These are phyloP conservation scores for Terebella lapidaria DNA, from an alignment of 2,888 invertebrate species.

Conservation along the genomic window DNA sequence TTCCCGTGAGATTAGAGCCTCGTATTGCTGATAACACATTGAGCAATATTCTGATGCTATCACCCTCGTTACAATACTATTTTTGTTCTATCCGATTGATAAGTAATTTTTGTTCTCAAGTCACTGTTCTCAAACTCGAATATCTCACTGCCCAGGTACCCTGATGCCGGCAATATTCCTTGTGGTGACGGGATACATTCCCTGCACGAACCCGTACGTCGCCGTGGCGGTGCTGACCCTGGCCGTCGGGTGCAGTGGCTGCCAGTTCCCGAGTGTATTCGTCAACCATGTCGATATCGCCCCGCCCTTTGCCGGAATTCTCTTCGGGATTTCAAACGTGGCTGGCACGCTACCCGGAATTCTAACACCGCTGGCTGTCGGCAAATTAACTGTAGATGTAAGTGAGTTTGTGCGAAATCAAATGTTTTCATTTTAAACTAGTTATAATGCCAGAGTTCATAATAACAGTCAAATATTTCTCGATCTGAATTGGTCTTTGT, in stretches of 20 bases:
- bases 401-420: too few relatives aligned
- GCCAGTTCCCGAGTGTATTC: slow-evolving; percentile 21
- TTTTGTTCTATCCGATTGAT: too few relatives aligned
- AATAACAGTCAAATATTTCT: too few relatives aligned
- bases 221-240: slow-evolving; percentile 84
- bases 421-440: too few relatives aligned
- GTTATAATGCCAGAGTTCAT: too few relatives aligned
- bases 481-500: too few relatives aligned
- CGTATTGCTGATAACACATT: too few relatives aligned
- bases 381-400: slow-evolving; percentile 19
- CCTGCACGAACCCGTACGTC: slow-evolving; percentile 18
- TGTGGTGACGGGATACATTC: slow-evolving; percentile 20
- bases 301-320: slow-evolving; percentile 26
- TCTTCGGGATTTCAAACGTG: slow-evolving; percentile 31
- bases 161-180: slow-evolving; percentile 21
- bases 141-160: slow-evolving; percentile 13
- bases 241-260: slow-evolving; percentile 97
- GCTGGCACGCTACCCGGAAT: slow-evolving; percentile 29
- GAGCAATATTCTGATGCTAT: too few relatives aligned
- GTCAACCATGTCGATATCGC: slow-evolving; percentile 32
- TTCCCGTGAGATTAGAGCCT: too few relatives aligned
- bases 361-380: slow-evolving; percentile 23
- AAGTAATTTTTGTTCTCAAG: too few relatives aligned
- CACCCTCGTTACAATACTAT: too few relatives aligned
- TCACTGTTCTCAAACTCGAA: too few relatives aligned